Evolutionary conservation across 2,888 invertebrate genomes (phyloP), one percentile per base, ranked within the genome.

Genomic region (Camptogramma bilineatum): DNA sequence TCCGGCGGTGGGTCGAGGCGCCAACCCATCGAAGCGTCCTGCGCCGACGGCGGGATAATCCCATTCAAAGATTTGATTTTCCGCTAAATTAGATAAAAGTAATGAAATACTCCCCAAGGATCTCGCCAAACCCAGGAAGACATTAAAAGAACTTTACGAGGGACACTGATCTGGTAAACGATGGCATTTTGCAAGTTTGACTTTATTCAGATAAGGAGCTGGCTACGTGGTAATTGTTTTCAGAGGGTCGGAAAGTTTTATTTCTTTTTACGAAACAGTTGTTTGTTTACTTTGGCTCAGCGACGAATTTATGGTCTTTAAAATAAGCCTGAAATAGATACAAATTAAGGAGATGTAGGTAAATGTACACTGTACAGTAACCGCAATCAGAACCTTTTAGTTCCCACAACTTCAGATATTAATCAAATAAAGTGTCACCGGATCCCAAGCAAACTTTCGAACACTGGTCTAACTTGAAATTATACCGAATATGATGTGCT

Each of bases 61-160:
- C 83, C 84, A 87, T 90, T 83, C 87, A 90, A 89, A 86, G 90
- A 92, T 91, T 91, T 91, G 91, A 91, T 91, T 91, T 91, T 91
- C 90, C 88, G 86, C 88, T 87, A 91, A 92, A 92, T 91, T 91
- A 87, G 87, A 91, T 91, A 87, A 88, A 87, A 89, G 91, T 90
- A 91, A 91, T 90, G 88, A 90, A 91, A 91, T 87, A 87, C 86
- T 84, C 86, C 80, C 80, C 73, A 77, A 81, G 79, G 82, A 84
- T 81, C 79, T 77, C 74, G 74, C 73, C 74, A 70, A 75, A 76
- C 68, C 71, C 74, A 68, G 66, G 66, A 73, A 80, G 78, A 79
- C 76, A 79, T 79, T 79, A 78, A 78, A 78, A 80, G 77, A 80
- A 80, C 81, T 85, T 83, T 79, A 73, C 67, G 68, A 69, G 71